phyloP scores from a whole-genome alignment of 2,888 invertebrate genomes.

The Stenotaenia linearis region DNA sequence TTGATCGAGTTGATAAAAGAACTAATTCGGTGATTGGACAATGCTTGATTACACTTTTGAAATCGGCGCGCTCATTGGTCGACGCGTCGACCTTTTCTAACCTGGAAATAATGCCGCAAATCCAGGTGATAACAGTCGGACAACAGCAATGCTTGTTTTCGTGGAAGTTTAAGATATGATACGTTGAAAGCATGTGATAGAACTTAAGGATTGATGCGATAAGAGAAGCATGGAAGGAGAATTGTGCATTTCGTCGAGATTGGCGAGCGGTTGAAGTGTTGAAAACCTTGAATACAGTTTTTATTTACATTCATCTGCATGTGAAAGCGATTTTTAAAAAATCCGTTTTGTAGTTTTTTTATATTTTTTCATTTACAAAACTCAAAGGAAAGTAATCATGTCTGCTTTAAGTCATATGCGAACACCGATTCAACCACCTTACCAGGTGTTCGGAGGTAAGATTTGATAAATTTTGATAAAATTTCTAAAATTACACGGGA shows the following conservation, averaged over 20 bases:
- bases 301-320: neutral
- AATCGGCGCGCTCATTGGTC: neutral
- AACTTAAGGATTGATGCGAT: neutral
- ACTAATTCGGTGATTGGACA: neutral
- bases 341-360: neutral
- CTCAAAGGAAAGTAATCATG: too few relatives aligned
- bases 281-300: neutral
- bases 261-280: neutral
- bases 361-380: neutral
- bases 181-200: neutral
- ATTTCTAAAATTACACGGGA: neutral
- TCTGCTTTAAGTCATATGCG: neutral
- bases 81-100: neutral
- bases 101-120: neutral
- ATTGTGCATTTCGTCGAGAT: neutral
- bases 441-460: conserved; percentile 5
- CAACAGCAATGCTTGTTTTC: neutral
- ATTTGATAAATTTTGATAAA: too few relatives aligned
- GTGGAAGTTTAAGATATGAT: neutral
- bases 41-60: neutral
- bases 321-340: too few relatives aligned
- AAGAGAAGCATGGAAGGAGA: neutral
- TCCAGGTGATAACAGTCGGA: neutral
- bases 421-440: neutral
- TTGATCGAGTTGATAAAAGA: neutral